Base-by-base conservation (phyloP, 1,140 invertebrate genomes). In the Gerris buenoi region DNA sequence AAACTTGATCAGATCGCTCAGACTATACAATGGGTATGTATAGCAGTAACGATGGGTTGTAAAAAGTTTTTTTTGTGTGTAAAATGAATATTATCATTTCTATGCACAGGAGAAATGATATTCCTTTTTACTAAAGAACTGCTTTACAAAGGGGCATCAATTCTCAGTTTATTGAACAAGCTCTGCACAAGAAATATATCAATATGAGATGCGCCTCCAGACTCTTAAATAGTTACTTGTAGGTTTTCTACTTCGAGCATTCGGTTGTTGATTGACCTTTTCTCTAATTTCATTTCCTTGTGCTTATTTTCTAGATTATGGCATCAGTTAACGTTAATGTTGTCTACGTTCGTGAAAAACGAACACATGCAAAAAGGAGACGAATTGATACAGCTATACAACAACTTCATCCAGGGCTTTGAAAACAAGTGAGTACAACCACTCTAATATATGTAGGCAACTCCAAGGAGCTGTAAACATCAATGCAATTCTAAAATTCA, bases 291-390 rank as follows among this genome's bases (percentile, higher is more conserved):
- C 25, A 64, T 25, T 57, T 28, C 60, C 33, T 28, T 59, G 14
- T 60, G 14, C 46, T 66, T 67, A 62, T 18, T 65, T 67, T 69
- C 25, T 66, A 93, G 92, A 80, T 82, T 97, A 81, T 98, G 94
- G 94, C 95, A 97, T 83, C 94, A 97, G 79, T 77, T 97, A 67
- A 97, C 95, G 3, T 77, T 97, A 27, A 90, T 91, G 80, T 77
- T 97, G 28, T 80, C 87, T 28, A 81, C 82, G 63, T 90, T 97
- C 76, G 90, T 97, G 1, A 90, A 90, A 72, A 81, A 88, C 76
- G 86, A 90, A 14, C 77, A 84, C 0, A 79, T 95, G 61, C 86
- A 91, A 72, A 83, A 87, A 74, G 88, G 84, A 68, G 87, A 90
- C 73, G 86, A 88, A 70, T 78, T 97, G 0, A 83, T 92, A 67